Conservation (phyloP, 1,140 invertebrate species). For the Adelges cooleyi region DNA sequence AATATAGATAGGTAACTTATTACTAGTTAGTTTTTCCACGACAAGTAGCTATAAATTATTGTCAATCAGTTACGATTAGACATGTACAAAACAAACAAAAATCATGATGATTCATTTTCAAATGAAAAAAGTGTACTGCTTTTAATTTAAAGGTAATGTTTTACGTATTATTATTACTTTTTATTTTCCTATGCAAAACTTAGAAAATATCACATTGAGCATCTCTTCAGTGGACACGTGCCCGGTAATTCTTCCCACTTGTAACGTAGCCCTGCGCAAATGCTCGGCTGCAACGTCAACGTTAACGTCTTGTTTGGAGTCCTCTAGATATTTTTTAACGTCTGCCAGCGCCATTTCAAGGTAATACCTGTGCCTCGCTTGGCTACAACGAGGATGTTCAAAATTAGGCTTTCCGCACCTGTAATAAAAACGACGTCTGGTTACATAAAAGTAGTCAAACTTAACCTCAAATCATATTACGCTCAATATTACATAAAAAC, state of each 20-base stretch:
- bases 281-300: slow-evolving; percentile 57
- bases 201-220: slow-evolving; percentile 69
- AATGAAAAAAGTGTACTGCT: too few species aligned
- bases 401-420: slow-evolving; percentile 51
- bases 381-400: slow-evolving; percentile 52
- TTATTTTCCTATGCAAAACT: slow-evolving; percentile 86
- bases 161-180: slow-evolving; percentile 5
- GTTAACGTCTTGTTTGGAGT: slow-evolving; percentile 37
- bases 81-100: too few species aligned
- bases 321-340: slow-evolving; percentile 41
- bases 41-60: too few species aligned
- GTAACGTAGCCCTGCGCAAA: slow-evolving; percentile 50
- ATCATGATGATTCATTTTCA: too few species aligned
- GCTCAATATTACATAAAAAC: too few species aligned
- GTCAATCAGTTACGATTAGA: too few species aligned
- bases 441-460: too few species aligned
- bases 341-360: slow-evolving; percentile 43
- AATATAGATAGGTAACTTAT: too few species aligned
- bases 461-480: too few species aligned
- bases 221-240: slow-evolving; percentile 63
- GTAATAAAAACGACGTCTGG: too few species aligned
- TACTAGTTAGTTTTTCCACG: too few species aligned
- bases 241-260: slow-evolving; percentile 65
- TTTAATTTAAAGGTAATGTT: too few species aligned
- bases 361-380: slow-evolving; percentile 50